These are phyloP conservation scores for Apteryx mantelli DNA, from an alignment of 2,113 vertebrate genomes.

Conservation along the genomic window DNA sequence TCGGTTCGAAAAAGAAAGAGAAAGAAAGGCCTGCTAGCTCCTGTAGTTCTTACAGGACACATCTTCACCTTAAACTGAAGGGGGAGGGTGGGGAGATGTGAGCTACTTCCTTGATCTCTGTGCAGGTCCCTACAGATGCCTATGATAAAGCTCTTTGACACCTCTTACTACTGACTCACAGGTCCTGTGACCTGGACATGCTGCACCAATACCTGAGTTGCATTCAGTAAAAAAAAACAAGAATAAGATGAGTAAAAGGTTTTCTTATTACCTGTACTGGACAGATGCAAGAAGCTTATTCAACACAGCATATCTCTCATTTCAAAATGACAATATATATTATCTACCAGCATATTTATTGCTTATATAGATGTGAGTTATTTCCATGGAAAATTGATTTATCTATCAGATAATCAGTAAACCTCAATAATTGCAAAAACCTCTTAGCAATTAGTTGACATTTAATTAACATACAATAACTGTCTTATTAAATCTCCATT, in stretches of 20 bases:
- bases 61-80: neutral
- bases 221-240: neutral
- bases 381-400: constrained; percentile 81
- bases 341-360: constrained; percentile 73
- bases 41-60: neutral
- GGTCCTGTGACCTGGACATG: neutral
- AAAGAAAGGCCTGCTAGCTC: neutral
- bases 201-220: neutral
- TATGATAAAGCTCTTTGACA: neutral
- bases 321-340: constrained; percentile 60
- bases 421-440: constrained; percentile 82
- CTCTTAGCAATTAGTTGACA: constrained; percentile 83
- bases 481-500: constrained; percentile 85
- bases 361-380: constrained; percentile 77
- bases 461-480: constrained; percentile 87
- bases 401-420: constrained; percentile 85
- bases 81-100: neutral
- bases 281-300: neutral
- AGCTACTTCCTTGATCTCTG: rapidly evolving
- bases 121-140: neutral
- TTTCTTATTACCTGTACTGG: neutral
- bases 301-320: constrained; percentile 39
- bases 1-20: neutral
- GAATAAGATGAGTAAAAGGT: neutral
- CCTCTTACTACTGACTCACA: rapidly evolving